Evolutionary conservation across 2,797 vertebrate genomes (phyloP).

Genomic region (Ctenopoma kingsleyae): DNA sequence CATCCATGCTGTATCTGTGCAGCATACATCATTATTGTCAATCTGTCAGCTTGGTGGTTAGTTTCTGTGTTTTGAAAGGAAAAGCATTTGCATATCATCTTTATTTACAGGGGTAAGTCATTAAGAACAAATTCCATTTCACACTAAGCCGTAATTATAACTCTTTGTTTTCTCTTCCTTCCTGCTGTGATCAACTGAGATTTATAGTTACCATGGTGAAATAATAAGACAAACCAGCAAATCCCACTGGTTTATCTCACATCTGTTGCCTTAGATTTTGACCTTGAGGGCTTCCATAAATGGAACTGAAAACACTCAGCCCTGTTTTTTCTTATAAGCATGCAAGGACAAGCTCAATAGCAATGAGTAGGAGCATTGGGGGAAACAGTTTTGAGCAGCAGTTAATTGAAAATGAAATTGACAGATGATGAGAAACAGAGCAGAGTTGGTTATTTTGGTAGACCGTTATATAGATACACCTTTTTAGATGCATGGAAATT

Average conservation of each 20-base stretch:
- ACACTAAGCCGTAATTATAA: conserved; percentile 72
- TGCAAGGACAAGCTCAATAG: conserved; percentile 46
- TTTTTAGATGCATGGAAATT: background rate
- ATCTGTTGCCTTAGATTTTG: conserved; percentile 73
- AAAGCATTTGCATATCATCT: conserved; percentile 59
- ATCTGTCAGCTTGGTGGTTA: conserved; percentile 44
- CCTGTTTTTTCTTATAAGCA: conserved; percentile 35
- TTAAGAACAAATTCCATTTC: conserved; percentile 71
- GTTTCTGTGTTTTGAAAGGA: conserved; percentile 55
- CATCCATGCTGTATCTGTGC: conserved; percentile 29
- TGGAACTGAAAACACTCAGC: conserved; percentile 63
- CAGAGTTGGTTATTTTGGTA: conserved; percentile 21
- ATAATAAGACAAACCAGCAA: conserved; percentile 67
- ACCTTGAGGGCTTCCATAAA: conserved; percentile 77
- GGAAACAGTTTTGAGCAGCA: conserved; percentile 54
- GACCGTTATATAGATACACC: conserved; percentile 25
- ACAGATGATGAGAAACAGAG: conserved; percentile 57
- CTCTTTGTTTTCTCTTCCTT: conserved; percentile 67
- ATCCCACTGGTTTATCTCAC: conserved; percentile 65
- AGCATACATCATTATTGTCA: conserved; percentile 38
- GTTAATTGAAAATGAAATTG: conserved; percentile 76
- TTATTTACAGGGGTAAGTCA: conserved; percentile 67
- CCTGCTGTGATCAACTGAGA: conserved; percentile 67
- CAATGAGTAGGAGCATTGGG: conserved; percentile 37
- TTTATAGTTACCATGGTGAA: conserved; percentile 75